phyloP scores from a whole-genome alignment of 1,140 invertebrate species.

The Drosophila aff. region DNA sequence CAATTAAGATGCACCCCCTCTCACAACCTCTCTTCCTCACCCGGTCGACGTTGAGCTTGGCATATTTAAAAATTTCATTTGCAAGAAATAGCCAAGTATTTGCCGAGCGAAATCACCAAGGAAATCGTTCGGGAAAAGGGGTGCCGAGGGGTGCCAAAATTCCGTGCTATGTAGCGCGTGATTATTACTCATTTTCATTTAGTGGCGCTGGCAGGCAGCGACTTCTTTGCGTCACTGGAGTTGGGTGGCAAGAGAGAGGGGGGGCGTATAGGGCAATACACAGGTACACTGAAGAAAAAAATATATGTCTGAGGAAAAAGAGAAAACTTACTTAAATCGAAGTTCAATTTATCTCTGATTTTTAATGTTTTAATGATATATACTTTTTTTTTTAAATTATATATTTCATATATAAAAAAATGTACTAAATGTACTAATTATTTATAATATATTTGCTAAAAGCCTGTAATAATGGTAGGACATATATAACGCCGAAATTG shows the following conservation, averaged over 20 bases:
- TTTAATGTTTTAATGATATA: too few species aligned
- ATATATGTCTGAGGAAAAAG: too few species aligned
- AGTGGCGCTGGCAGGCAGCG: slow-evolving; percentile 33
- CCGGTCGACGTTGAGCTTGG: slow-evolving; percentile 19
- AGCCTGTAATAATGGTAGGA: not conserved
- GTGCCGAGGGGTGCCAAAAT: not conserved
- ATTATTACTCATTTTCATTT: slow-evolving; percentile 67
- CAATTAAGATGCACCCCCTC: slow-evolving; percentile 53
- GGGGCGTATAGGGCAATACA: not conserved
- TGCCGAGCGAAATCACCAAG: slow-evolving; percentile 2
- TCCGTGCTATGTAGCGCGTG: slow-evolving; percentile 39
- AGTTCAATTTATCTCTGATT: not conserved
- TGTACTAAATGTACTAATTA: not conserved
- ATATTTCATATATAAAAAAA: not conserved
- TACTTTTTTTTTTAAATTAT: too few species aligned
- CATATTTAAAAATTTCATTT: slow-evolving; percentile 58
- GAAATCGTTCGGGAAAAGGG: not conserved
- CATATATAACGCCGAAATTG: not conserved
- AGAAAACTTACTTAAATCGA: not conserved
- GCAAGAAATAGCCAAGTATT: slow-evolving; percentile 32
- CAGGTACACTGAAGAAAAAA: not conserved
- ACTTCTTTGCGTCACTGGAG: slow-evolving; percentile 46
- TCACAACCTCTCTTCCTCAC: too few species aligned
- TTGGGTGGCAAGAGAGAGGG: not conserved
- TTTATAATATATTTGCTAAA: not conserved